Evolutionary conservation across 2,113 vertebrate genomes (phyloP).

Genomic region (Sylvicapra grimmia): DNA sequence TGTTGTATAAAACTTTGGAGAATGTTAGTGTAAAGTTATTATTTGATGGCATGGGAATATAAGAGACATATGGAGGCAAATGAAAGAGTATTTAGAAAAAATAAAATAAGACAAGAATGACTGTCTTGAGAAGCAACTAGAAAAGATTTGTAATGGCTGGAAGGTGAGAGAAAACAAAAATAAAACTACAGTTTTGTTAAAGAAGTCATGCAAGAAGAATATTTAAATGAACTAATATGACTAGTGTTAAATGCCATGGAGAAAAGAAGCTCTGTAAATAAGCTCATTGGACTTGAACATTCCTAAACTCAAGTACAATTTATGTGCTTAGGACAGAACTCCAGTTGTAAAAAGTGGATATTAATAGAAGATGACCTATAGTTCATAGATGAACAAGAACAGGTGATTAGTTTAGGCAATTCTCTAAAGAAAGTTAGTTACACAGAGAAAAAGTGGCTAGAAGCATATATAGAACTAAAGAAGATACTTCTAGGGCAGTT

Average conservation of each 20-base stretch:
- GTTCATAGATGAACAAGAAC: not conserved
- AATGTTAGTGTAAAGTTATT: not conserved
- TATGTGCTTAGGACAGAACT: not conserved
- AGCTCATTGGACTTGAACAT: not conserved
- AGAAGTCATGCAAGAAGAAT: not conserved
- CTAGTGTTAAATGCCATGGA: not conserved
- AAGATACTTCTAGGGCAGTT: not conserved
- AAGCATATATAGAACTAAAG: not conserved
- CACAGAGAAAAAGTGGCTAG: not conserved
- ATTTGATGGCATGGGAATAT: not conserved
- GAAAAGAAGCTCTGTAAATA: not conserved
- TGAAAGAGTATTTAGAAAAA: not conserved
- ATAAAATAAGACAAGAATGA: not conserved
- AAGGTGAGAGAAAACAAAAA: not conserved
- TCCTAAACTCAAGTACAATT: not conserved
- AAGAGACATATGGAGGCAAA: not conserved
- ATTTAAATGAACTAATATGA: not conserved
- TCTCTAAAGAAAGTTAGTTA: not conserved
- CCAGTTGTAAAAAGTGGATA: not conserved
- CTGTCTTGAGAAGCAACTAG: not conserved
- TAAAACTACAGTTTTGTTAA: not conserved
- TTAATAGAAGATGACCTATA: not conserved
- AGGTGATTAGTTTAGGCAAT: not conserved
- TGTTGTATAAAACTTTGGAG: not conserved
- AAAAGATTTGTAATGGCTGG: not conserved